Evolutionary conservation across 2,113 vertebrate genomes (phyloP), one percentile per base, ranked within the genome.

Genomic region (Anser brachyrhynchus): DNA sequence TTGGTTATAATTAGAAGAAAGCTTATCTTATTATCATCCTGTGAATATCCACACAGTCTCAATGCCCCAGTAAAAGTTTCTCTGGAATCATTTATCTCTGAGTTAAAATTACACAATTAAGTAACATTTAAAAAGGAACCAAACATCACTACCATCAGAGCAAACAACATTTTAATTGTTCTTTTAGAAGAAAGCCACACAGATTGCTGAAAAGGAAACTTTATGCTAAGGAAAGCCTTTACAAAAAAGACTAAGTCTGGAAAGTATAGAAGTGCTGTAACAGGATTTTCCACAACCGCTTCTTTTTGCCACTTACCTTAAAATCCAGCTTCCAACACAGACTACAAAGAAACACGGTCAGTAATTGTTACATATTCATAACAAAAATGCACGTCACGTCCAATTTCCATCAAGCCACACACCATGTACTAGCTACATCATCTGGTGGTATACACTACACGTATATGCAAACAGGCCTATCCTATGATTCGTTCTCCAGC

Each of bases 1-100:
- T 90, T 85, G 44, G 41, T 44, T 88, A 54, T 21, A 66, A 77
- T 91, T 94, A 90, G 26, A 8, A 86, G 25, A 88, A 85, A 94
- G 44, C 15, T 52, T 54, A 85, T 73, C 46, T 80, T 89, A 64
- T 69, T 72, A 79, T 85, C 21, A 46, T 77, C 72, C 67, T 90
- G 5, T 66, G 85, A 83, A 52, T 62, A 80, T 46, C 25, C 44
- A 90, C 41, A 80, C 28, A 89, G 35, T 14, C 69, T 69, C 77
- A 83, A 66, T 20, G 31, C 91, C 46, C 19, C 25, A 58, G 31
- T 69, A 49, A 21, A 87, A 89, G 28, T 43, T 49, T 52, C 17
- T 67, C 61, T 18, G 5, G 54, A 25, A 9, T 72, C 41, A 23
- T 44, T 88, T 59, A 51, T 55, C 29, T 85, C 31, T 21, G 88